Evolutionary conservation across 1,140 invertebrate species (phyloP).

Genomic region (Hestina assimilis): DNA sequence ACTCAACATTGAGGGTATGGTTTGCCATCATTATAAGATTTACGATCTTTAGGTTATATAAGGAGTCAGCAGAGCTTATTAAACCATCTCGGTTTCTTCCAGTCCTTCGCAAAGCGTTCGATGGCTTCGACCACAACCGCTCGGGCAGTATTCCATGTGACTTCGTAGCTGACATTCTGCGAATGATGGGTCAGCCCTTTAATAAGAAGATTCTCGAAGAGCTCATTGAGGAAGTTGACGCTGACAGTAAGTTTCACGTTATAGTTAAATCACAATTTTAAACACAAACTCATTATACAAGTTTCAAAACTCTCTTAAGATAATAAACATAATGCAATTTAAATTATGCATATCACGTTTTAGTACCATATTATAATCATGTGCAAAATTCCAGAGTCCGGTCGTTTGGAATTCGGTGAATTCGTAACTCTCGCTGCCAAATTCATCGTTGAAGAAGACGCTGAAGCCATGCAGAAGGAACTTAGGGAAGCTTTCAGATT

Average conservation of each 20-base stretch:
- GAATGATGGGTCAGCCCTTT: constrained; percentile 97
- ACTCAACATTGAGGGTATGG: constrained; percentile 63
- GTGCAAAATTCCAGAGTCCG: constrained; percentile 85
- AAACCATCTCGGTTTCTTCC: constrained; percentile 57
- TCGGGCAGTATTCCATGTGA: constrained; percentile 95
- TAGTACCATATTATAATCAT: constrained; percentile 6
- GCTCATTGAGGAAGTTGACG: constrained; percentile 96
- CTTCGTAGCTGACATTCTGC: constrained; percentile 95
- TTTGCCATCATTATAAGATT: background rate
- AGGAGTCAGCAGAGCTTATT: constrained; percentile 6
- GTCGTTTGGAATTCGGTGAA: constrained; percentile 95
- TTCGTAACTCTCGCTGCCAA: constrained; percentile 95
- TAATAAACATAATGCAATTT: too few species aligned
- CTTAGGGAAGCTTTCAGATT: constrained; percentile 94
- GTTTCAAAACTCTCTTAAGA: too few species aligned
- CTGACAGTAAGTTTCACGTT: constrained; percentile 96
- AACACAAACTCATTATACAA: too few species aligned
- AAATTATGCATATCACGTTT: too few species aligned
- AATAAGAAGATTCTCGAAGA: constrained; percentile 96
- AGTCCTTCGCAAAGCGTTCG: constrained; percentile 96
- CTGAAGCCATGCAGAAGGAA: constrained; percentile 95
- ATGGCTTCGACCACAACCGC: constrained; percentile 97
- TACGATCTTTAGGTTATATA: background rate
- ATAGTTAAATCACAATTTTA: too few species aligned
- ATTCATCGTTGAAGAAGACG: constrained; percentile 97